Base-by-base conservation (phyloP, 1,140 invertebrate genomes). In the Ceratosolen solmsi region DNA sequence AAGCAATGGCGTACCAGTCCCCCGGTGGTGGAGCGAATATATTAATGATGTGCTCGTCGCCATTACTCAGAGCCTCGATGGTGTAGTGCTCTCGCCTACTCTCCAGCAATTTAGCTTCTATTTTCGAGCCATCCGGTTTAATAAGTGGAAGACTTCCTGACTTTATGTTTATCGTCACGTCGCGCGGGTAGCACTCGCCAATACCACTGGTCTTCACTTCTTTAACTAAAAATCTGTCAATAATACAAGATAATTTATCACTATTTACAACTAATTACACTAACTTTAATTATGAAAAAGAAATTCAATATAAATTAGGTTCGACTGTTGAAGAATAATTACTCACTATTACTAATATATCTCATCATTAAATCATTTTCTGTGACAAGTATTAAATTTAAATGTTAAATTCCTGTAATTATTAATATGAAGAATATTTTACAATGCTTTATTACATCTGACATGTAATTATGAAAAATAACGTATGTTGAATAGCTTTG, bases 1-100 rank as follows among this genome's bases (percentile, higher is more conserved):
- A 96, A 9, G 94, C 95, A 46, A 95, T 93, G 0, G 94, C 95
- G 91, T 95, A 97, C 95, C 96, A 97, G 85, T 94, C 94, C 2
- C 96, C 96, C 0, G 95, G 93, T 15, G 93, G 89, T 0, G 96
- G 96, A 65, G 93, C 93, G 22, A 92, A 90, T 22, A 95, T 92
- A 82, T 90, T 92, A 51, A 94, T 90, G 80, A 89, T 90, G 56
- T 92, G 89, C 84, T 92, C 89, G 74, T 87, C 88, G 58, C 92
- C 92, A 86, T 93, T 89, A 76, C 91, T 94, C 56, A 86, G 87
- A 85, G 93, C 92, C 72, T 92, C 89, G 30, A 92, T 83, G 81
- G 84, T 83, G 83, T 89, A 86, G 86, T 87, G 86, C 80, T 87
- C 82, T 82, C 91, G 89, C 49, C 92, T 89, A 17, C 92, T 87